Evolutionary conservation across 2,888 invertebrate genomes (phyloP).

Genomic region (Calephelis perditalis): DNA sequence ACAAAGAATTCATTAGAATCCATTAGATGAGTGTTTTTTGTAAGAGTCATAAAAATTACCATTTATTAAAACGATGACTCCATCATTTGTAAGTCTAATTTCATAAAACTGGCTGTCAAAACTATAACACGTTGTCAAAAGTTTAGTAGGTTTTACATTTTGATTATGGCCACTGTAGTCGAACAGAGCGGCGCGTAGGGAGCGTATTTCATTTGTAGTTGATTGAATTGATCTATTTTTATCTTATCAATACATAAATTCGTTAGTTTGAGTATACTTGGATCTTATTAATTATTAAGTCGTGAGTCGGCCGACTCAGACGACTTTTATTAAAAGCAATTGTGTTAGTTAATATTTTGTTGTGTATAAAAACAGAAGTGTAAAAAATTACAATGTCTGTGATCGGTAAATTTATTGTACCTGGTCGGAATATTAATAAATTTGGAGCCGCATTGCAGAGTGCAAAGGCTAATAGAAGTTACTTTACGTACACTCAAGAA

Average conservation of each 20-base stretch:
- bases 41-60: too few species aligned
- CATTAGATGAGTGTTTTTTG: too few species aligned
- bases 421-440: constrained; percentile 52
- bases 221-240: not conserved
- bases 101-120: too few species aligned
- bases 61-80: too few species aligned
- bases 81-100: too few species aligned
- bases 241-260: not conserved
- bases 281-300: not conserved
- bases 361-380: not conserved
- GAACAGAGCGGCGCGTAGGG: too few species aligned
- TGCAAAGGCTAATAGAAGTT: constrained; percentile 72
- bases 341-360: not conserved
- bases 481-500: constrained; percentile 88
- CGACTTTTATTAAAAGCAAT: not conserved
- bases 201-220: not conserved
- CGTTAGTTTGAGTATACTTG: not conserved
- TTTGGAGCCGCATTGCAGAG: constrained; percentile 49
- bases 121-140: too few species aligned
- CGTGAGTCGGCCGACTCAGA: not conserved
- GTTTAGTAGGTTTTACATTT: too few species aligned
- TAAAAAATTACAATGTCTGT: constrained; percentile 45
- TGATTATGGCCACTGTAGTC: not conserved
- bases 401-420: constrained; percentile 55
- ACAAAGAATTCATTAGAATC: too few species aligned